Evolutionary conservation across 2,113 vertebrate genomes (phyloP).

Genomic region (Pachypanchax playfairii): DNA sequence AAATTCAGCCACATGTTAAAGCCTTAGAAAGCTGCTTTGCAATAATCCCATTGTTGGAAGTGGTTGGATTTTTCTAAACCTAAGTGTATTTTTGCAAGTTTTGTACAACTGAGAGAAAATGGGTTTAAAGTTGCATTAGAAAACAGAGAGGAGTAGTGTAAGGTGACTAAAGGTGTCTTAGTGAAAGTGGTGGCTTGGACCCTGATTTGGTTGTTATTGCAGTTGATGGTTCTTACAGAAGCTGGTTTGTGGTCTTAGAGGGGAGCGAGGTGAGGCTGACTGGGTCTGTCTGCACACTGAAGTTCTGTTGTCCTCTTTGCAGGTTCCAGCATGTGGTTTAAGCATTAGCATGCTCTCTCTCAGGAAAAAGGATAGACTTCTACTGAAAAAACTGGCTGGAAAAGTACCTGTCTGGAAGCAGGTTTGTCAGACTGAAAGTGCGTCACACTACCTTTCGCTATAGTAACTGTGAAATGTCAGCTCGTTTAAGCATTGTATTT

Average conservation of each 20-base stretch:
- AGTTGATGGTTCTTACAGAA: constrained; percentile 72
- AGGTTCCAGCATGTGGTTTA: constrained; percentile 72
- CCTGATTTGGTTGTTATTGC: constrained; percentile 49
- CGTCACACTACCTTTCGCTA: constrained; percentile 64
- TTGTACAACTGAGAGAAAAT: constrained; percentile 33
- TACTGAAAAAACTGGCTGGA: constrained; percentile 65
- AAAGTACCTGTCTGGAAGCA: constrained; percentile 72
- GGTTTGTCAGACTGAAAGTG: constrained; percentile 59
- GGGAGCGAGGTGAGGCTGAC: constrained; percentile 50
- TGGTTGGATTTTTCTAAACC: background rate
- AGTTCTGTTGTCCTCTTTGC: constrained; percentile 69
- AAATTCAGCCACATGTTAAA: background rate
- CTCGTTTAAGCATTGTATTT: constrained; percentile 39
- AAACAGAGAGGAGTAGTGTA: constrained; percentile 71
- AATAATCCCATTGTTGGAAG: background rate
- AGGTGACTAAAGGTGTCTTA: constrained; percentile 64
- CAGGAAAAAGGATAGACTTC: constrained; percentile 39
- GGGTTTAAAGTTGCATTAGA: constrained; percentile 27
- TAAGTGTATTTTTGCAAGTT: no score
- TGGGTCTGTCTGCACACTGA: constrained; percentile 71
- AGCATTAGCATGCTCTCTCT: constrained; percentile 53
- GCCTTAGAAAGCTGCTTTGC: background rate
- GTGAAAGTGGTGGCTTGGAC: constrained; percentile 48
- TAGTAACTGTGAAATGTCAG: constrained; percentile 55
- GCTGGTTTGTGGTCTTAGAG: constrained; percentile 68